Base-by-base conservation (phyloP, 2,888 invertebrate genomes). In the Chrysotoxum bicinctum region DNA sequence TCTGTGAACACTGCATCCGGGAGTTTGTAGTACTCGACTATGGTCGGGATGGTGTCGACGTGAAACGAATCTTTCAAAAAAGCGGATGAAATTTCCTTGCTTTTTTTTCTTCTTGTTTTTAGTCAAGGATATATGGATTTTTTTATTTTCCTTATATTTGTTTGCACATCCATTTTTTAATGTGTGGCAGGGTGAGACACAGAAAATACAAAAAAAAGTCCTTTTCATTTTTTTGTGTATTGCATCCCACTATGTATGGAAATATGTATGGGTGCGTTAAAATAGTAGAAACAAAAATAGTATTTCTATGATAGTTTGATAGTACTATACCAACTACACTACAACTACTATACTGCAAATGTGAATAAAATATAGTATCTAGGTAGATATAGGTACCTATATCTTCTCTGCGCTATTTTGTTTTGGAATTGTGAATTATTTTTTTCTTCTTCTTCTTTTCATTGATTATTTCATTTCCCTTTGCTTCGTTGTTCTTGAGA, bases 71-170 rank as follows among this genome's bases (percentile, higher is more conserved):
- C 45, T 60, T 56, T 50, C n/a, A 72, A 60, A 56, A 77, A 73
- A 82, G 54, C 54, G 66, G 52, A 68, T 77, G 9, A 72, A 72
- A 66, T 72, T 64, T 76, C 66, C 81, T 76, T 77, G 54, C 50
- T 82, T 82, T 73, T 58, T n/a, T 26, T n/a, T n/a, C 30, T 16
- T n/a, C 30, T 26, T 14, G 10, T 21, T 48, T 14, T 21, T 14
- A 72, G 66, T 60, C 82, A 82, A 82, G 82, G 82, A 66, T 82
- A 66, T 68, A 82, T 43, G 21, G 26, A 45, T 73, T 48, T 60
- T 68, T 54, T 12, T 14, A 6, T 48, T 32, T n/a, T 45, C 10
- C 48, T n/a, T 16, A n/a, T 30, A n/a, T 30, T 10, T 23, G 14
- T 16, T 26, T 43, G 10, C 8, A 16, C n/a, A n/a, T 58, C 10